Evolutionary conservation across 2,113 vertebrate genomes (phyloP).

Genomic region (Boleophthalmus pectinirostris): DNA sequence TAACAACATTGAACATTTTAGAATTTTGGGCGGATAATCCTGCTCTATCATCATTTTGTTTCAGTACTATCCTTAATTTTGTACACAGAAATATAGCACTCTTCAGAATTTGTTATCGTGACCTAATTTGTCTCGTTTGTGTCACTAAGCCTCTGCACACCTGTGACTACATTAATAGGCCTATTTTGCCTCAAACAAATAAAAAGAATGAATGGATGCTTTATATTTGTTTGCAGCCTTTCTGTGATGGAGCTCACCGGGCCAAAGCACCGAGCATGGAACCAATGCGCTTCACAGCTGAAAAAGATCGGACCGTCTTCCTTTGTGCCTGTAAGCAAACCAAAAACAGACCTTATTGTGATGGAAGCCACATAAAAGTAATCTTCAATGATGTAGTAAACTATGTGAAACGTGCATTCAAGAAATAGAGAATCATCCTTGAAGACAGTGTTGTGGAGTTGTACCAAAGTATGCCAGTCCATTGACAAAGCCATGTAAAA

Average conservation of each 20-base stretch:
- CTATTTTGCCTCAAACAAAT: no score
- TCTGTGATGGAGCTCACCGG: slow-evolving; percentile 85
- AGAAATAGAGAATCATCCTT: slow-evolving; percentile 18
- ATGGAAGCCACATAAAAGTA: slow-evolving; percentile 80
- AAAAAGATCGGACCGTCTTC: slow-evolving; percentile 56
- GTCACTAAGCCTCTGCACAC: no score
- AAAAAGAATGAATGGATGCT: not conserved
- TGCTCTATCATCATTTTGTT: no score
- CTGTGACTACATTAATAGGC: no score
- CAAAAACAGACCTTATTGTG: slow-evolving; percentile 79
- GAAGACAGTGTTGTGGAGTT: not conserved
- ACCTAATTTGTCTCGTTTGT: no score
- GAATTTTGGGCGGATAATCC: no score
- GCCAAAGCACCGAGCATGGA: slow-evolving; percentile 65
- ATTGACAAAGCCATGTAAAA: not conserved
- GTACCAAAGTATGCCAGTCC: not conserved
- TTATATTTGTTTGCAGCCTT: slow-evolving; percentile 75
- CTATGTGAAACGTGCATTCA: slow-evolving; percentile 55
- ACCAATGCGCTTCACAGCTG: slow-evolving; percentile 79
- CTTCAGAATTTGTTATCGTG: no score
- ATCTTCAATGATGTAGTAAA: slow-evolving; percentile 52
- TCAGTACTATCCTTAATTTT: no score
- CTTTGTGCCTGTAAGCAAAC: slow-evolving; percentile 88
- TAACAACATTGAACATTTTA: no score
- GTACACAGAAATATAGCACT: no score